phyloP scores from a whole-genome alignment of 1,140 invertebrate species.

The Leptopilina boulardi region DNA sequence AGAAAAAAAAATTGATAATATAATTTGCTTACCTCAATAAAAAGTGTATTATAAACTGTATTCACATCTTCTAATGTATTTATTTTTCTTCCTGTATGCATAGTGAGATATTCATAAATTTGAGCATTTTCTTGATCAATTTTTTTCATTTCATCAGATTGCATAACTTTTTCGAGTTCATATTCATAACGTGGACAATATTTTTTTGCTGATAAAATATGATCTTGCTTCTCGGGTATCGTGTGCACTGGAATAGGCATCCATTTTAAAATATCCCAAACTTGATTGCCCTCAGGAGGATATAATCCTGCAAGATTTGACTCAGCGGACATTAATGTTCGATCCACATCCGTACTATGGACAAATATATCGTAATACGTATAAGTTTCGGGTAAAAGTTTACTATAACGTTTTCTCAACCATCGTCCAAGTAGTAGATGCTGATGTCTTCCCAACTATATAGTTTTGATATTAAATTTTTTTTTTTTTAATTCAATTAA shows the following conservation, averaged over 20 bases:
- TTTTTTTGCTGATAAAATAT: conserved; percentile 81
- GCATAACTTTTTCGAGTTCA: conserved; percentile 77
- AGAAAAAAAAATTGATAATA: conserved; percentile 10
- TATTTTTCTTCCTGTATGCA: conserved; percentile 79
- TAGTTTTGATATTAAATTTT: conserved; percentile 19
- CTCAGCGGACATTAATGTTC: conserved; percentile 93
- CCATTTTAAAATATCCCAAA: conserved; percentile 88
- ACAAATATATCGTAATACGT: conserved; percentile 81
- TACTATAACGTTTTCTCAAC: conserved; percentile 83
- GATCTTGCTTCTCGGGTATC: conserved; percentile 80
- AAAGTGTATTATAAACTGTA: conserved; percentile 82
- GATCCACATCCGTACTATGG: conserved; percentile 89
- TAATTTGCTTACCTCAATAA: conserved; percentile 79
- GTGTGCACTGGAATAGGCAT: conserved; percentile 94
- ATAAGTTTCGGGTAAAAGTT: conserved; percentile 77
- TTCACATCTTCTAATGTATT: conserved; percentile 75
- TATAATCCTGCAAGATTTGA: conserved; percentile 89
- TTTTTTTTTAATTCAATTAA: not conserved
- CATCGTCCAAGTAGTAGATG: conserved; percentile 88
- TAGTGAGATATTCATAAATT: conserved; percentile 81
- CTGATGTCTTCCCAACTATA: conserved; percentile 85
- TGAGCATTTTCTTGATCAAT: conserved; percentile 79
- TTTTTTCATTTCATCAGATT: conserved; percentile 78
- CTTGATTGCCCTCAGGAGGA: conserved; percentile 78
- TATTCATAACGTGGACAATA: conserved; percentile 81